phyloP scores from a whole-genome alignment of 1,140 invertebrate genomes.

The Lerema accius region DNA sequence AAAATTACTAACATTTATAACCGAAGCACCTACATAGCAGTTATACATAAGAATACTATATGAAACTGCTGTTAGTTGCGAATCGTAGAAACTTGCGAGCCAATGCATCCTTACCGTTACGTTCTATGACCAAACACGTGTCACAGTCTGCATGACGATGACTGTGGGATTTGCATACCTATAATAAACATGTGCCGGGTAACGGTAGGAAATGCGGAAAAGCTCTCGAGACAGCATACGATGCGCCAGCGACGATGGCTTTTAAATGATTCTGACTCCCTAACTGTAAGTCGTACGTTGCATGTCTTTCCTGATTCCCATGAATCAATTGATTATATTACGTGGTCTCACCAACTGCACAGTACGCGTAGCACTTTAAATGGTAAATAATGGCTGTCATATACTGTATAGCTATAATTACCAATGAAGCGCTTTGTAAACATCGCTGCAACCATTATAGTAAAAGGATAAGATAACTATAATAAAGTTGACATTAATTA shows the following conservation, averaged over 20 bases:
- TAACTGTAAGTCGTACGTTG: conserved; percentile 24
- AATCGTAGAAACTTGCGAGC: neutral
- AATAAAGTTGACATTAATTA: too few relatives aligned
- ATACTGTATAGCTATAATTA: too few relatives aligned
- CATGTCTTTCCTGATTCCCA: conserved; percentile 10
- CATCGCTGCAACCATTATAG: too few relatives aligned
- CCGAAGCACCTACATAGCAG: too few relatives aligned
- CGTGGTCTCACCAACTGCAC: too few relatives aligned
- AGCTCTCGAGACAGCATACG: neutral
- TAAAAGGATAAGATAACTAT: too few relatives aligned
- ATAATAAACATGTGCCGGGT: conserved; percentile 18
- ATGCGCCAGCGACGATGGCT: conserved; percentile 12
- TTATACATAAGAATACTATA: neutral
- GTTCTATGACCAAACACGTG: neutral
- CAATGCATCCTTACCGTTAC: neutral
- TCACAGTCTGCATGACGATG: conserved; percentile 20
- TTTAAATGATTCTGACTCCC: conserved; percentile 26
- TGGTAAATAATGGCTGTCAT: too few relatives aligned
- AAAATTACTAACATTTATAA: too few relatives aligned
- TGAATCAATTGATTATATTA: neutral
- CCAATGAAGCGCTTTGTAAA: too few relatives aligned
- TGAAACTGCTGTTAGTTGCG: neutral
- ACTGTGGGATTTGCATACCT: conserved; percentile 12
- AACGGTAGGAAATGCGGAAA: conserved; percentile 31
- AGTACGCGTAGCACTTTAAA: too few relatives aligned